phyloP scores from a whole-genome alignment of 2,888 invertebrate genomes.

The Ischnura elegans region DNA sequence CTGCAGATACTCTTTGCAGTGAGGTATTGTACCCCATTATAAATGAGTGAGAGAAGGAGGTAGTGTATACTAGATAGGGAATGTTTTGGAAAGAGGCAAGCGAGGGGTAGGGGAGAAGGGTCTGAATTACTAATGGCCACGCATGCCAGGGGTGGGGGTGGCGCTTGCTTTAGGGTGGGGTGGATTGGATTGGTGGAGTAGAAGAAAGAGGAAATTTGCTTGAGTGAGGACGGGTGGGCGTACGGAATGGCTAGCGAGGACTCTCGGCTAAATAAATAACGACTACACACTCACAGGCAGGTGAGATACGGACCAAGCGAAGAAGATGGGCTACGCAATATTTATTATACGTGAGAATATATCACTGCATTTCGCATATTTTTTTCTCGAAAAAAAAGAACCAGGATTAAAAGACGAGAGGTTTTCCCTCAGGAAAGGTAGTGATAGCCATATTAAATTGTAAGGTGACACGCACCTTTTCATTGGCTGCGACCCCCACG shows the following conservation, averaged over 20 bases:
- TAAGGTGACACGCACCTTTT: not conserved
- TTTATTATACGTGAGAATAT: not conserved
- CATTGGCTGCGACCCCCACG: not conserved
- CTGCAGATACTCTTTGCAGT: too few species aligned
- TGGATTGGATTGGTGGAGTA: not conserved
- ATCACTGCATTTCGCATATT: not conserved
- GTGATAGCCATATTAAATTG: not conserved
- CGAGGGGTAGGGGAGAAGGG: not conserved
- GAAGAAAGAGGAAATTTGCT: constrained; percentile 40
- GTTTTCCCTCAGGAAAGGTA: not conserved
- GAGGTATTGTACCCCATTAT: too few species aligned
- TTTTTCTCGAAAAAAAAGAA: not conserved
- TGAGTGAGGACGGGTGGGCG: constrained; percentile 10
- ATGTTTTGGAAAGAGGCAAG: not conserved
- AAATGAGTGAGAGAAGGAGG: not conserved
- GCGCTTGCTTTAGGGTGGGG: not conserved
- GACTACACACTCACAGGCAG: not conserved
- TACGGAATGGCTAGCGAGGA: not conserved
- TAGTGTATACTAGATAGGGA: too few species aligned
- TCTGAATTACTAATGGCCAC: constrained; percentile 5
- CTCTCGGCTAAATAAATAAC: not conserved
- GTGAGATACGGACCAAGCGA: not conserved
- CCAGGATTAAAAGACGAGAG: not conserved
- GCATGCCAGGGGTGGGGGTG: not conserved
- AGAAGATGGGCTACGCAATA: not conserved